Conservation (phyloP, 2,797 vertebrate genomes). For the Cryptoprocta ferox region DNA sequence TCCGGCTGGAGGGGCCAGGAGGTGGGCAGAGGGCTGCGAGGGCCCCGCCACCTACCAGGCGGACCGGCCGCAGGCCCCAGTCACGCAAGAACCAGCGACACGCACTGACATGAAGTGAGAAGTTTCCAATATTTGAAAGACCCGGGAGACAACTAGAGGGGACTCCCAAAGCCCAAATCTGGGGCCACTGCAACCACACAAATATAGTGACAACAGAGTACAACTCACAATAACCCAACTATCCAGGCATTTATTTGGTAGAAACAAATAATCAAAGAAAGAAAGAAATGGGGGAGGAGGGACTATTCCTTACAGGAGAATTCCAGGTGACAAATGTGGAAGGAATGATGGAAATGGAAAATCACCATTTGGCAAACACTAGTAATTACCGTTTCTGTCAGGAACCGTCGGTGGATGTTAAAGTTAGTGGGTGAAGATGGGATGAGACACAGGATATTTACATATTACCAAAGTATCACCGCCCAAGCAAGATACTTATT, state of each 20-base stretch:
- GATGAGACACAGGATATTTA: not conserved
- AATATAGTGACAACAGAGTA: not conserved
- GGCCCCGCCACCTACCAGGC: not conserved
- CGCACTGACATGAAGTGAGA: rapidly evolving
- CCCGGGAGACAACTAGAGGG: not conserved
- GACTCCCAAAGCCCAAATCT: not conserved
- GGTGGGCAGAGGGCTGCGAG: not conserved
- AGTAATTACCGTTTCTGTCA: not conserved
- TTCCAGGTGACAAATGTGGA: not conserved
- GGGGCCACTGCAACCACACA: not conserved
- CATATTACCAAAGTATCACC: not conserved
- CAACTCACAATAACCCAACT: not conserved
- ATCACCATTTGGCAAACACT: not conserved
- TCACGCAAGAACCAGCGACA: not conserved
- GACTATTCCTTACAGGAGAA: not conserved
- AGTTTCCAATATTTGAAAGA: not conserved
- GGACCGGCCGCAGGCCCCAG: not conserved
- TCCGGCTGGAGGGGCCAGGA: too few species aligned
- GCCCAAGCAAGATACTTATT: not conserved
- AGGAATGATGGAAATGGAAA: not conserved
- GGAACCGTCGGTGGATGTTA: not conserved
- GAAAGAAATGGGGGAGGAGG: not conserved
- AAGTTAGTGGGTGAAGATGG: not conserved
- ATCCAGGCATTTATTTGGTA: not conserved
- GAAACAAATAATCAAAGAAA: not conserved